A percentile compares a stretch with the other conserved stretches of the same genome.
These are phyloP conservation scores for Monochamus alternatus DNA, from an alignment of 2,888 invertebrate genomes.

Conservation along the genomic window DNA sequence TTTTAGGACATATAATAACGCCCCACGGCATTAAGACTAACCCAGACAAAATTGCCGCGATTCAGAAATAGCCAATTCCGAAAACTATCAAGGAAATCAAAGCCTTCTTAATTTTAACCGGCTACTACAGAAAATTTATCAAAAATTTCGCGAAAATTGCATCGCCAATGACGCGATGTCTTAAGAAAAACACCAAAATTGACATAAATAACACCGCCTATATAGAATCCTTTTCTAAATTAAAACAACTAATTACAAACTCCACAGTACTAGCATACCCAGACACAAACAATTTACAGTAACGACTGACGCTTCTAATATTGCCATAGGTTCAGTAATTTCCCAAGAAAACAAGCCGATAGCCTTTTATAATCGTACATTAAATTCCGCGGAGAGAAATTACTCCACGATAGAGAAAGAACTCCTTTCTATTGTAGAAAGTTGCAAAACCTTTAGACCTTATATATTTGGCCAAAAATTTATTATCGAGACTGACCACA, in stretches of 20 bases:
- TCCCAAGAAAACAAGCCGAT: not conserved
- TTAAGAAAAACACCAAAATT: too few relatives aligned
- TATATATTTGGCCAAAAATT: too few relatives aligned
- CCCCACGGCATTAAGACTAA: too few relatives aligned
- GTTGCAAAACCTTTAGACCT: too few relatives aligned
- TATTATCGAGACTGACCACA: too few relatives aligned
- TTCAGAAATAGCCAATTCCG: slow-evolving; percentile 8
- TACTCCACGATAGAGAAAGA: slow-evolving; percentile 8
- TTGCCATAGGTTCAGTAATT: too few relatives aligned
- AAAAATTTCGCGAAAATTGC: not conserved
- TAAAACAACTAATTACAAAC: not conserved
- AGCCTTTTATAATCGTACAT: slow-evolving; percentile 5
- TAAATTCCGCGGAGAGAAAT: slow-evolving; percentile 9
- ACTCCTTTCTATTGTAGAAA: not conserved
- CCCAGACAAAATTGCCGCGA: too few relatives aligned
- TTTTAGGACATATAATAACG: too few relatives aligned
- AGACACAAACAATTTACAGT: not conserved
- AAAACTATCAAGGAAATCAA: slow-evolving; percentile 38
- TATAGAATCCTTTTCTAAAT: too few relatives aligned
- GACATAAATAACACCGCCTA: too few relatives aligned
- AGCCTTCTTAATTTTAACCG: slow-evolving; percentile 24
- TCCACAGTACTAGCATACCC: not conserved
- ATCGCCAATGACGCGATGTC: not conserved
- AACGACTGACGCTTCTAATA: not conserved
- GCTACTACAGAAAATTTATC: not conserved